A percentile compares a stretch with the other conserved stretches of the same genome.
phyloP scores from a whole-genome alignment of 2,888 invertebrate species.

The Athalia cordata region DNA sequence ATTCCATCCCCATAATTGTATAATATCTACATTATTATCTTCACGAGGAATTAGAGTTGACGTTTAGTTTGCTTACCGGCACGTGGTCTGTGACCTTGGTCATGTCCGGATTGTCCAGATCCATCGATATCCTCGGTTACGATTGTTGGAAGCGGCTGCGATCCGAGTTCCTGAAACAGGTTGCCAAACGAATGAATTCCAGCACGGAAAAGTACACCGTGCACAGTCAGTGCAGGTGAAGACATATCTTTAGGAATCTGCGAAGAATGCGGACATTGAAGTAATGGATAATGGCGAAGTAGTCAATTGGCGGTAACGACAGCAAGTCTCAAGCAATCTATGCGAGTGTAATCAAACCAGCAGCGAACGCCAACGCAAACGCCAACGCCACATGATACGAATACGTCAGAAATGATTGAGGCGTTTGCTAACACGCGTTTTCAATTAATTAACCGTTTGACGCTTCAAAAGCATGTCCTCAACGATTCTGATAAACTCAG shows the following conservation, averaged over 20 bases:
- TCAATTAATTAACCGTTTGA: too few species aligned
- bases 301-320: constrained; percentile 46
- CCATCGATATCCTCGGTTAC: constrained; percentile 75
- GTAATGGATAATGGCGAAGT: constrained; percentile 1
- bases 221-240: not conserved
- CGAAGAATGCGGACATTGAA: not conserved
- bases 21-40: not conserved
- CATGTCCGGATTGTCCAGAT: constrained; percentile 70
- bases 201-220: not conserved
- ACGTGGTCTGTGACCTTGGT: constrained; percentile 75
- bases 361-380: not conserved
- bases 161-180: constrained; percentile 77
- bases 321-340: constrained; percentile 34
- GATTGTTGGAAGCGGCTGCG: constrained; percentile 78
- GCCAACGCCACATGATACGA: too few species aligned
- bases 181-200: not conserved
- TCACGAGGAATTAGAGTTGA: not conserved
- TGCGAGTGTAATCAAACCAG: not conserved
- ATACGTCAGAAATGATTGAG: too few species aligned
- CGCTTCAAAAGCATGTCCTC: too few species aligned
- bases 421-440: too few species aligned
- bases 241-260: not conserved
- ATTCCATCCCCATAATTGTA: constrained; percentile 34
- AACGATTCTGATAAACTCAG: too few species aligned
- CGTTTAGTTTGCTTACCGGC: constrained; percentile 78